Conservation (phyloP, 2,888 invertebrate species). For the Cistogaster globosa region DNA sequence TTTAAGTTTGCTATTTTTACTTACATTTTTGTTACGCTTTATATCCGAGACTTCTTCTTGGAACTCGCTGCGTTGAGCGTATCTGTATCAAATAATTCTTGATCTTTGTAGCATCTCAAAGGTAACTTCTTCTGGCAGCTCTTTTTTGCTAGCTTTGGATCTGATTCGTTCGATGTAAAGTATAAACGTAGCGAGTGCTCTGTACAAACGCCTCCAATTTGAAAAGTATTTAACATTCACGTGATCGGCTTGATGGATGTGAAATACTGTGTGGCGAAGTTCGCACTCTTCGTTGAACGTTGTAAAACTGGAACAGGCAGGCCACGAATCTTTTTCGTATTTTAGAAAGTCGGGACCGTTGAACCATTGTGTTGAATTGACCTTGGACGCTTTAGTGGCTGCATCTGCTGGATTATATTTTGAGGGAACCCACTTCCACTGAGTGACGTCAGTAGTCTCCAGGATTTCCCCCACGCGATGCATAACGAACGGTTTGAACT, state of each 20-base stretch:
- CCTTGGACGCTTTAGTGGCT: neutral
- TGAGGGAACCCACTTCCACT: constrained; percentile 10
- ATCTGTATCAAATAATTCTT: neutral
- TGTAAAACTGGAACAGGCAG: no score
- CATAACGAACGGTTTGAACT: constrained; percentile 6
- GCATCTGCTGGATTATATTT: constrained; percentile 12
- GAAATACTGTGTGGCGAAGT: constrained; percentile 1
- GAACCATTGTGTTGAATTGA: neutral
- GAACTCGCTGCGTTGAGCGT: neutral
- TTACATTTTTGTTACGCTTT: neutral
- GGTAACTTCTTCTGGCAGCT: constrained; percentile 1
- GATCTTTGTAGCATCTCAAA: constrained; percentile 10
- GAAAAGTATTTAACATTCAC: no score
- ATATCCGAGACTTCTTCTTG: constrained; percentile 2
- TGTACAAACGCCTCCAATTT: neutral
- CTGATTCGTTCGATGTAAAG: neutral
- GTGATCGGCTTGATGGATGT: neutral
- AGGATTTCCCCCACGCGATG: neutral
- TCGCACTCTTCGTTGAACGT: neutral
- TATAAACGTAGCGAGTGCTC: constrained; percentile 1
- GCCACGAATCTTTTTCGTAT: neutral
- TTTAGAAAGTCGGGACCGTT: constrained; percentile 17
- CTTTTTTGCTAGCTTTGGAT: neutral
- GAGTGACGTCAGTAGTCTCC: neutral
- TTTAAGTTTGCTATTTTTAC: constrained; percentile 14